phyloP scores from a whole-genome alignment of 2,113 vertebrate genomes.

The Sclerurus mexicanus region DNA sequence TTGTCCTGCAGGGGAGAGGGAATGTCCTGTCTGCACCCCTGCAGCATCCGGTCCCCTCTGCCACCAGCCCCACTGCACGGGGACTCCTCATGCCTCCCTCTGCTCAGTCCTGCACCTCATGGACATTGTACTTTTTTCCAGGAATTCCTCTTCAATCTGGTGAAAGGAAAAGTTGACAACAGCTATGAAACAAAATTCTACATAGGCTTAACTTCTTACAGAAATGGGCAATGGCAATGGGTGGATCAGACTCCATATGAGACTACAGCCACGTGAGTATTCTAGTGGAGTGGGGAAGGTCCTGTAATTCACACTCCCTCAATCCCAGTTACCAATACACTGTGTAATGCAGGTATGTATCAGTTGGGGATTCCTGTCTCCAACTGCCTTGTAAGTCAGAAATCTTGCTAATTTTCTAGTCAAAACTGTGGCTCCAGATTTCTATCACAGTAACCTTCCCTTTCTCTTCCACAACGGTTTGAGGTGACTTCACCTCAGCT shows the following conservation, averaged over 20 bases:
- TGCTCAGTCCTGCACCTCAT: not conserved
- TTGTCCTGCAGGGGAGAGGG: not conserved
- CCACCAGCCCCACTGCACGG: not conserved
- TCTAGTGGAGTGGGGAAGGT: not conserved
- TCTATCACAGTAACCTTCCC: not conserved
- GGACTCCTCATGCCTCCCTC: not conserved
- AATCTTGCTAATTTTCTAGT: not conserved
- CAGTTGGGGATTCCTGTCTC: not conserved
- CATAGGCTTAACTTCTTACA: not conserved
- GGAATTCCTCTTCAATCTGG: slow-evolving; percentile 11
- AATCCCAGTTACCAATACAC: not conserved
- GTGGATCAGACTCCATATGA: slow-evolving; percentile 22
- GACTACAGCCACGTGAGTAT: not conserved
- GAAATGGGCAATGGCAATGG: slow-evolving; percentile 10
- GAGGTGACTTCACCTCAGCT: not conserved
- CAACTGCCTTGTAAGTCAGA: not conserved
- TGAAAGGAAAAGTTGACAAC: not conserved
- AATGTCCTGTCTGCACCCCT: not conserved
- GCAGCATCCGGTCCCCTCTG: not conserved
- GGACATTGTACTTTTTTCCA: not conserved
- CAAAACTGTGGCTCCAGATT: not conserved
- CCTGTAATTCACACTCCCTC: not conserved
- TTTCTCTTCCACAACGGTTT: not conserved
- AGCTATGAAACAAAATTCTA: slow-evolving; percentile 39
- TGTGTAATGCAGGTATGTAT: not conserved